A percentile compares a stretch with the other conserved stretches of the same genome.
Evolutionary conservation across 2,888 invertebrate genomes (phyloP).

Genomic region (Lobophora halterata): DNA sequence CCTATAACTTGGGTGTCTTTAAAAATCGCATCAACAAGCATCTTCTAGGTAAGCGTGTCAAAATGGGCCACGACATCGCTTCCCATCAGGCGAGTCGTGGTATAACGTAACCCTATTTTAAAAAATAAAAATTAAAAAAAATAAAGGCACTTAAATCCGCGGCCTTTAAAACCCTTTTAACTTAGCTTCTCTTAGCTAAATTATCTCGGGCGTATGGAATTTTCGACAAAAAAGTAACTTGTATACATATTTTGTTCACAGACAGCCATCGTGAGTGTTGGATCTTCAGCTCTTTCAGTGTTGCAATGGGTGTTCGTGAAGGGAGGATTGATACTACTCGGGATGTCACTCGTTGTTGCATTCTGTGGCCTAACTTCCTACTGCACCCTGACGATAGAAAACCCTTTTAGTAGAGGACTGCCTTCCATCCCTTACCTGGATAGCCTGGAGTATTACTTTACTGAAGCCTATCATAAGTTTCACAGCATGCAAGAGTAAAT

Average conservation of each 20-base stretch:
- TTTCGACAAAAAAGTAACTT: no score
- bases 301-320: slow-evolving; percentile 60
- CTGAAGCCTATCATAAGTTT: slow-evolving; percentile 36
- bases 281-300: slow-evolving; percentile 36
- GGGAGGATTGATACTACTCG: slow-evolving; percentile 33
- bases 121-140: no score
- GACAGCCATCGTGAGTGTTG: slow-evolving; percentile 33
- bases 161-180: no score
- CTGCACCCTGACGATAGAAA: slow-evolving; percentile 73
- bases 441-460: slow-evolving; percentile 34
- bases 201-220: no score
- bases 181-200: no score
- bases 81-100: no score
- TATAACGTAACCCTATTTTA: no score
- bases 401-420: slow-evolving; percentile 50
- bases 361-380: slow-evolving; percentile 79
- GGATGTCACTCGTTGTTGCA: slow-evolving; percentile 66
- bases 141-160: no score
- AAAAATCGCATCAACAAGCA: no score
- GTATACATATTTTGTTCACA: slow-evolving; percentile 18
- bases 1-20: no score
- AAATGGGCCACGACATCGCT: no score
- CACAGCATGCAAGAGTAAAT: slow-evolving; percentile 29
- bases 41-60: no score
- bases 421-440: slow-evolving; percentile 52